Base-by-base conservation (phyloP, 2,888 invertebrate genomes). In the Physocephala rufipes region DNA sequence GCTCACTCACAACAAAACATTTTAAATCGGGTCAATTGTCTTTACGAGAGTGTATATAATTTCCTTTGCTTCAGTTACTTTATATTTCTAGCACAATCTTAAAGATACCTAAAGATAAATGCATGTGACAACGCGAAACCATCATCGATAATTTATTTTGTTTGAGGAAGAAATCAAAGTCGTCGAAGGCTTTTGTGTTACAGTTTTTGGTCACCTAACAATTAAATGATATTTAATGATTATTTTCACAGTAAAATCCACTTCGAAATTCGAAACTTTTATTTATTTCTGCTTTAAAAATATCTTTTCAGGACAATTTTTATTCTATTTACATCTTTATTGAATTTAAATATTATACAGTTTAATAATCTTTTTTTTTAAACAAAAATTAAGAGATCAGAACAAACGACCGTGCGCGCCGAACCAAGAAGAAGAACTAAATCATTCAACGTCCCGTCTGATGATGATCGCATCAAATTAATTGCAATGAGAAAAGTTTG, bases 391-490 rank as follows among this genome's bases (percentile, higher is more conserved):
- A 36, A 36, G 36, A 36, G 9, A n/a, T n/a, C 2, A 1, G 63
- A 45, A 15, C 26, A 70, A 68, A 74, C 75, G 78, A 79, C 81
- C 79, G 79, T 76, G 76, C 79, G 61, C 79, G 74, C 73, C 77
- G 79, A 79, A 75, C 76, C 77, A 74, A 79, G 79, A 83, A 79
- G 75, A 78, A 78, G 79, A 78, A 83, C 83, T 83, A 75, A 76
- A 59, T 45, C 9, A 7, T 36, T 36, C 36, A 36, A 36, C 9
- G 43, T 67, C 58, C 58, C 58, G 47, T 43, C 36, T 49, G 26
- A 24, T 51, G 68, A 68, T 68, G 68, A 61, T 68, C 68, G 45
- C 68, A 68, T 68, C 61, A 61, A 30, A 36, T 51, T 43, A 21
- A 28, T 36, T 36, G 9, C 36, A 36, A 59, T 67, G 47, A 51